These are phyloP conservation scores for Sipha flava DNA, from an alignment of 1,140 invertebrate species.

Conservation along the genomic window DNA sequence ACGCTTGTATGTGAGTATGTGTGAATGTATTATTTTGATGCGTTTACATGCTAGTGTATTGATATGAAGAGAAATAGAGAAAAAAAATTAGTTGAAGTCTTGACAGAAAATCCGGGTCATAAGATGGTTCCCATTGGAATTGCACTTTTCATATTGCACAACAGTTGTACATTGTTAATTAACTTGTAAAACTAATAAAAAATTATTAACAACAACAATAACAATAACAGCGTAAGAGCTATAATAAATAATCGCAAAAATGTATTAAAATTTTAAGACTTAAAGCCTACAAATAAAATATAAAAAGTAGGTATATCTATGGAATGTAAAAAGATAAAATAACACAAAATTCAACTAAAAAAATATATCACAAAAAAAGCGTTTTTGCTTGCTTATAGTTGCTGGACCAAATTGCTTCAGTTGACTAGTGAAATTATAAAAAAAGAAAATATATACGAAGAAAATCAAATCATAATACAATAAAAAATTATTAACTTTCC, in stretches of 20 bases:
- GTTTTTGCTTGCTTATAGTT: constrained; percentile 15
- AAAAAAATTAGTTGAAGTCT: background rate
- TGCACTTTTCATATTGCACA: background rate
- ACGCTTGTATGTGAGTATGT: background rate
- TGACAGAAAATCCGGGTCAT: background rate
- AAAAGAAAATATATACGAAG: background rate
- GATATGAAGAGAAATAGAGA: background rate
- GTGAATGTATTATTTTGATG: background rate
- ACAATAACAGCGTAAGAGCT: constrained; percentile 26
- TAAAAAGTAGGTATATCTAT: background rate
- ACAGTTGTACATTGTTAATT: background rate
- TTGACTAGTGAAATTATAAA: constrained; percentile 32
- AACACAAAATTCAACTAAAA: constrained; percentile 28
- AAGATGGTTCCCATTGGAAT: background rate
- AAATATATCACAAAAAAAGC: constrained; percentile 32
- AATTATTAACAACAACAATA: constrained; percentile 31
- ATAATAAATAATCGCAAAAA: constrained; percentile 24
- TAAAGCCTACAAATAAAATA: constrained; percentile 1
- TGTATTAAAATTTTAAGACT: constrained; percentile 4
- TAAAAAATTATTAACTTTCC: background rate
- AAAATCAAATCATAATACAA: background rate
- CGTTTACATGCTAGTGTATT: background rate
- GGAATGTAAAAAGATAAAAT: constrained; percentile 27
- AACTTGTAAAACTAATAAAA: constrained; percentile 18
- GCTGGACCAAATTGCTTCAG: constrained; percentile 27